Base-by-base conservation (phyloP, 2,888 invertebrate species). In the Platynereis dumerilii region DNA sequence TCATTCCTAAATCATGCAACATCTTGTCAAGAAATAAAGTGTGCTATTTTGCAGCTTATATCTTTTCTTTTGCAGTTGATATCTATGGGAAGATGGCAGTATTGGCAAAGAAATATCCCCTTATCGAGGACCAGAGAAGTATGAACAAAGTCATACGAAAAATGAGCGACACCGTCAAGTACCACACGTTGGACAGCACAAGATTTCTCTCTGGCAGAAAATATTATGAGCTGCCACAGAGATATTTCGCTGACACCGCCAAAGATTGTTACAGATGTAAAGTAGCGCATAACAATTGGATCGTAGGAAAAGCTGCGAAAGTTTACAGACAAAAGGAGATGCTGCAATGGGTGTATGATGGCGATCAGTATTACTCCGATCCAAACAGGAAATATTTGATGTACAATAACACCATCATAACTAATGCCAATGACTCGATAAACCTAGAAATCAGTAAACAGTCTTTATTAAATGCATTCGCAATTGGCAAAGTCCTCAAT, bases 301-400 rank as follows among this genome's bases (percentile, higher is more conserved):
- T 48, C 22, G 48, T 48, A 5, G 5, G n/a, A 5, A 48, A 48
- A n/a, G 3, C 48, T 5, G 48, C 10, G 7, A 48, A 48, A 48
- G 48, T 48, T 48, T 48, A 48, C 17, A 5, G 48, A 48, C 3
- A 10, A 7, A 48, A 48, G 48, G 48, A 48, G 48, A 48, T n/a
- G 10, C 10, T 5, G 5, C n/a, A 10, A 22, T 48, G 48, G 48
- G 5, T 5, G 17, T 5, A 12, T 48, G 48, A 48, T 20, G 48
- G n/a, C 7, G 48, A 48, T 48, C 7, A n/a, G n/a, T 48, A 48
- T n/a, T 48, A 48, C n/a, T 12, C 10, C n/a, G 22, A 48, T 48
- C 48, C 48, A 20, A 5, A 5, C 5, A 5, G 48, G 48, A 20
- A 20, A 48, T 48, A 48, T n/a, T 7, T 48, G n/a, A 48, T n/a